Conservation (phyloP, 1,140 invertebrate species). For the Heliconius hermathena region DNA sequence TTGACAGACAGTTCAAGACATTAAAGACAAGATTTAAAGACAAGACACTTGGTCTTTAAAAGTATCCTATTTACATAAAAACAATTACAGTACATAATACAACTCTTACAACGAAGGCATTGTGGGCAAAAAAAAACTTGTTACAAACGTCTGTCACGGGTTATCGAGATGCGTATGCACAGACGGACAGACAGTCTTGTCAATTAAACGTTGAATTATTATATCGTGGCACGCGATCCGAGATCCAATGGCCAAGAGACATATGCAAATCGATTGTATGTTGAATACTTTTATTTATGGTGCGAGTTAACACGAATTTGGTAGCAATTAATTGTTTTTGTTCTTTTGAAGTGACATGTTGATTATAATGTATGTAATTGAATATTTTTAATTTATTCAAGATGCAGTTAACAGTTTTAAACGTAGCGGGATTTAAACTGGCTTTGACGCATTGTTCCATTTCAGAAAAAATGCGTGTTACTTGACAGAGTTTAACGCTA, state of each 20-base stretch:
- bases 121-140: conserved; percentile 18
- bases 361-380: neutral
- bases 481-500: too few relatives aligned
- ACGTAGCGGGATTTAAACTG: too few relatives aligned
- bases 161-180: conserved; percentile 35
- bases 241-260: conserved; percentile 46
- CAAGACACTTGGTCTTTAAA: too few relatives aligned
- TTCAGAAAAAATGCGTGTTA: too few relatives aligned
- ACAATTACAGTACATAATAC: neutral
- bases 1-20: too few relatives aligned
- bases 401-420: neutral
- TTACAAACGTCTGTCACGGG: conserved; percentile 35
- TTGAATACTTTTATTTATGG: conserved; percentile 29
- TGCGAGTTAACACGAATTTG: conserved; percentile 4
- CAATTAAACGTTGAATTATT: conserved; percentile 61
- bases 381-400: neutral
- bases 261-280: conserved; percentile 54
- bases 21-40: too few relatives aligned
- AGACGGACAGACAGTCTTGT: conserved; percentile 50
- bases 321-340: conserved; percentile 19
- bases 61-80: neutral
- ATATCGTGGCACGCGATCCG: conserved; percentile 48
- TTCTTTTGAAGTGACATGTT: neutral
- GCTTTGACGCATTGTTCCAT: too few relatives aligned
- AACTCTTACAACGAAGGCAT: conserved; percentile 23